These are phyloP conservation scores for Anoncus sp. DNA, from an alignment of 2,888 invertebrate species.

Conservation along the genomic window DNA sequence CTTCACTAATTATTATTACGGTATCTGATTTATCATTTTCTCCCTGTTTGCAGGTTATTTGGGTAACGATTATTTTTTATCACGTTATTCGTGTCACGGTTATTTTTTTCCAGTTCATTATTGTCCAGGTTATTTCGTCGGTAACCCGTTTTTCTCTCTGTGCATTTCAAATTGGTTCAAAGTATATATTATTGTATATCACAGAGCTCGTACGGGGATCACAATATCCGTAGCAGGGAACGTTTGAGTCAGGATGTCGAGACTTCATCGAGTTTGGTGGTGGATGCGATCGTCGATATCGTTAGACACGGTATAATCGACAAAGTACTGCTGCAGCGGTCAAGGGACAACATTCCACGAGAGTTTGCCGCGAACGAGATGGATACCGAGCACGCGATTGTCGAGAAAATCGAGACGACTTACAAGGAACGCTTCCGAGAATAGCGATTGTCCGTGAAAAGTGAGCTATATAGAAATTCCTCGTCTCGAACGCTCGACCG, in stretches of 20 bases:
- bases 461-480: conserved; percentile 63
- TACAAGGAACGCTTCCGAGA: conserved; percentile 68
- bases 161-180: no score
- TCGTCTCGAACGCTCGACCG: no score
- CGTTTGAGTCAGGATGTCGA: conserved; percentile 41
- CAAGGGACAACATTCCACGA: conserved; percentile 67
- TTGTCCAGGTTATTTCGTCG: no score
- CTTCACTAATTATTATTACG: conserved; percentile 20
- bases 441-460: conserved; percentile 66
- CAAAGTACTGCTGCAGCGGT: conserved; percentile 62
- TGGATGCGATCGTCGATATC: conserved; percentile 69
- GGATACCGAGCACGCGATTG: conserved; percentile 62
- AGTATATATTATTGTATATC: conserved; percentile 5
- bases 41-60: no score
- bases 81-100: no score
- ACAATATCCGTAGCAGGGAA: conserved; percentile 62
- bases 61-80: conserved; percentile 18
- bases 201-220: conserved; percentile 67
- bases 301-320: conserved; percentile 70
- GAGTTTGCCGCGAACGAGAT: conserved; percentile 67
- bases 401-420: conserved; percentile 67
- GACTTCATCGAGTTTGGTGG: conserved; percentile 64
- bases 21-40: conserved; percentile 77
- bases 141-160: no score
- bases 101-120: no score